phyloP scores from a whole-genome alignment of 2,888 invertebrate species.

The Germaria angustata region DNA sequence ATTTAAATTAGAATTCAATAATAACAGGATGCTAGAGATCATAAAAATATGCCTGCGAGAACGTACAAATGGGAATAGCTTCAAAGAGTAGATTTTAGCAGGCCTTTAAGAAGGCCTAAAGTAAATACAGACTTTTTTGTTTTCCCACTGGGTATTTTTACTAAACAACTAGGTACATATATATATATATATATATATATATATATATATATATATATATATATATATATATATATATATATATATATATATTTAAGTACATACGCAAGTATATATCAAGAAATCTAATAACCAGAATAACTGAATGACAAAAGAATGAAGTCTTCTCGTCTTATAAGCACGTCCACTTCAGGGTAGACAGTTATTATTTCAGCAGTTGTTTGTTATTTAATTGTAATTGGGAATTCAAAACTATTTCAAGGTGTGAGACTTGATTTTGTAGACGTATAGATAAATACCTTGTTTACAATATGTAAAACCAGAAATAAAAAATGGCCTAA shows the following conservation, averaged over 20 bases:
- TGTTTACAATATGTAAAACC: background rate
- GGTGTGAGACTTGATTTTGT: background rate
- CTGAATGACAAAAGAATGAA: slow-evolving; percentile 11
- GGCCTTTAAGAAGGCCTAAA: no score
- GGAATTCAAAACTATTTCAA: background rate
- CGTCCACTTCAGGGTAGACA: slow-evolving; percentile 5
- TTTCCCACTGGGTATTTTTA: no score
- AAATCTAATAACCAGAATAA: background rate
- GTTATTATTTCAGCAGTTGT: slow-evolving; percentile 33
- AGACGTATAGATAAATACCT: background rate
- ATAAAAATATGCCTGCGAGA: no score
- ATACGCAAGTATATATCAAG: background rate
- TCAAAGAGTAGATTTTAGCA: no score
- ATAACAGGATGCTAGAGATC: no score
- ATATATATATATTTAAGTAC: background rate
- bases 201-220: background rate
- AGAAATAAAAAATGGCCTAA: no score
- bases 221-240: no score
- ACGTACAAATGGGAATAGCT: no score
- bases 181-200: no score
- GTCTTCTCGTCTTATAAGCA: slow-evolving; percentile 5
- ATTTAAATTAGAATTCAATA: no score
- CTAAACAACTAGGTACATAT: no score
- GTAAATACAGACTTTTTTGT: no score
- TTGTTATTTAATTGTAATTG: slow-evolving; percentile 13